Percentiles rank a stretch among this genome's conserved stretches.
phyloP scores from a whole-genome alignment of 2,888 invertebrate species.

The Coenonympha glycerion region DNA sequence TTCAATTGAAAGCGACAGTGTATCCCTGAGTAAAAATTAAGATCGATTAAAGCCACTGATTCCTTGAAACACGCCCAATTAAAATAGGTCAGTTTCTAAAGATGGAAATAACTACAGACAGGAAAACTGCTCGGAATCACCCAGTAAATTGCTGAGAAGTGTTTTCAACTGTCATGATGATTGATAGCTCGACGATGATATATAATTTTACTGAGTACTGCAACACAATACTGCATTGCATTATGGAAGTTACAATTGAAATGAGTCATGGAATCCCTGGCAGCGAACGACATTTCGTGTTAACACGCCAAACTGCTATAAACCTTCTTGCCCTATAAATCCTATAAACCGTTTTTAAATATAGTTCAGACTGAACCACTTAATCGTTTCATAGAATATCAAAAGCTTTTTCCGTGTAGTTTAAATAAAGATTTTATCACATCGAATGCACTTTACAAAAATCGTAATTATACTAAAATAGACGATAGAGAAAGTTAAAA shows the following conservation, averaged over 20 bases:
- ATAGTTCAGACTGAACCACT: not conserved
- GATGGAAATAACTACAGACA: slow-evolving; percentile 13
- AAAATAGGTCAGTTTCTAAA: slow-evolving; percentile 14
- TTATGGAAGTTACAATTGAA: slow-evolving; percentile 21
- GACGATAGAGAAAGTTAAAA: not conserved
- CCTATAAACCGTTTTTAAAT: slow-evolving; percentile 12
- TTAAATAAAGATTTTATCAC: too few relatives aligned
- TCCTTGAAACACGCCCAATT: slow-evolving; percentile 14
- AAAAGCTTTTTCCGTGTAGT: not conserved
- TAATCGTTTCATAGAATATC: not conserved
- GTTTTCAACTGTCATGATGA: slow-evolving; percentile 26
- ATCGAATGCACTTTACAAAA: too few relatives aligned
- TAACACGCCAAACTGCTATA: slow-evolving; percentile 40
- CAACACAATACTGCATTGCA: slow-evolving; percentile 23
- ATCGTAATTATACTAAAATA: not conserved
- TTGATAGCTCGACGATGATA: slow-evolving; percentile 29
- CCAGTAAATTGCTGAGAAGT: slow-evolving; percentile 21
- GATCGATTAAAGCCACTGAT: slow-evolving; percentile 6
- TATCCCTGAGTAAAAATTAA: too few relatives aligned
- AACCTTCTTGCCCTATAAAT: slow-evolving; percentile 23
- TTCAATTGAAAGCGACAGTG: too few relatives aligned
- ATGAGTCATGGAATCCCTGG: slow-evolving; percentile 37
- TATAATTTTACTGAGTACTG: slow-evolving; percentile 20
- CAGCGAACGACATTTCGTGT: slow-evolving; percentile 37
- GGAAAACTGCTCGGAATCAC: slow-evolving; percentile 24